Evolutionary conservation across 1,140 invertebrate species (phyloP), one percentile per base, ranked within the genome.

Genomic region (Panulirus ornatus): DNA sequence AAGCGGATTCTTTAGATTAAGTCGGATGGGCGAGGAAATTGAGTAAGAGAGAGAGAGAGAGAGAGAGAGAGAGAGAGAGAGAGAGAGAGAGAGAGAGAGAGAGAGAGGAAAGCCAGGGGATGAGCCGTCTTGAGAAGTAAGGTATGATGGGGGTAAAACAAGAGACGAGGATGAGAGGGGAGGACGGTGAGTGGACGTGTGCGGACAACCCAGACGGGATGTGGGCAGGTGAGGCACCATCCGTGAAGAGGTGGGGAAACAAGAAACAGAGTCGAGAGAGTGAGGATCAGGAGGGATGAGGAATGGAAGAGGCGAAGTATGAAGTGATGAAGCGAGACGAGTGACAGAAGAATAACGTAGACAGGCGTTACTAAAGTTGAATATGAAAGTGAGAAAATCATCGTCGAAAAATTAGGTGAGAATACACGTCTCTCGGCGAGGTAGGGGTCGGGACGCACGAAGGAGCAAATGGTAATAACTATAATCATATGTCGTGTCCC

Each of bases 1-100:
- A 76, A 76, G 73, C 73, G 73, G 73, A 42, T 40, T 76, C 73
- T 76, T 76, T 76, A 76, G 73, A 76, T 38, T 40, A 42, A 76
- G 73, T 40, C 27, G 38, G 73, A 76, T 38, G n/a, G 73, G 19
- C 9, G 38, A 42, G 22, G 36, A 76, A 42, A 76, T 16, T 40
- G 73, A 76, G 73, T 40, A 38, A 76, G 73, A 30, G 70, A 34
- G 22, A 34, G 27, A 71, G 70, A 34, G 70, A 71, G 22, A 34
- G 70, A 34, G 2, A 51, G 51, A 79, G 51, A 19, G 51, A 58
- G 8, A 19, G 51, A 19, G 51, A 19, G 16, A 19, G 51, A 58
- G 51, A n/a, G 8, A 58, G 51, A 19, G 51, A 58, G 16, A 58
- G 16, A 19, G 51, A 19, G 51, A 58, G 16, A 58, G 8, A 19